Percentiles rank a stretch among this genome's conserved stretches.
phyloP scores from a whole-genome alignment of 2,797 vertebrate species.

The Ctenopoma multispine region DNA sequence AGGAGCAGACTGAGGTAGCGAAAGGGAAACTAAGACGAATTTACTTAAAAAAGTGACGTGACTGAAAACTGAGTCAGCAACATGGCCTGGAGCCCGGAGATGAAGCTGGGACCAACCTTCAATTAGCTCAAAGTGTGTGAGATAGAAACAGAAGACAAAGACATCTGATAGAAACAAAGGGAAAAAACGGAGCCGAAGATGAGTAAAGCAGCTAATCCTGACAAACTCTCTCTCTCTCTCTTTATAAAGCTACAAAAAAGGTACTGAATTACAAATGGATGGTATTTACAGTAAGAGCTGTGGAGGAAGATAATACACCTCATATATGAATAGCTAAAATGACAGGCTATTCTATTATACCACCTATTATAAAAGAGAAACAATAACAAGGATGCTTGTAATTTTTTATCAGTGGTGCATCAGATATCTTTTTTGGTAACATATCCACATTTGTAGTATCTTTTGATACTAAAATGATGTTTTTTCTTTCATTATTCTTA shows the following conservation, averaged over 20 bases:
- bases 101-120: not conserved
- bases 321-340: not conserved
- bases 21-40: not conserved
- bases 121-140: not conserved
- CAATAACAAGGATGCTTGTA: not conserved
- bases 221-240: constrained; percentile 5
- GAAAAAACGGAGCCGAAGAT: not conserved
- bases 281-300: constrained; percentile 11
- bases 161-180: not conserved
- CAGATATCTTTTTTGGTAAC: no score
- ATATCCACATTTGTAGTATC: no score
- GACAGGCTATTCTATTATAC: not conserved
- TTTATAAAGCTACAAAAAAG: constrained; percentile 14
- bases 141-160: not conserved
- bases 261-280: constrained; percentile 19
- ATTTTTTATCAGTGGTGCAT: not conserved
- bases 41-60: not conserved
- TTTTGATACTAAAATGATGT: no score
- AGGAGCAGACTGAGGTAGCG: no score
- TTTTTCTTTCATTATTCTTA: no score
- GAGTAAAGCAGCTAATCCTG: constrained; percentile 10
- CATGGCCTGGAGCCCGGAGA: not conserved
- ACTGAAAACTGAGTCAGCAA: not conserved
- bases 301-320: not conserved
- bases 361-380: no score